Base-by-base conservation (phyloP, 2,113 vertebrate genomes). In the Agapornis roseicollis region DNA sequence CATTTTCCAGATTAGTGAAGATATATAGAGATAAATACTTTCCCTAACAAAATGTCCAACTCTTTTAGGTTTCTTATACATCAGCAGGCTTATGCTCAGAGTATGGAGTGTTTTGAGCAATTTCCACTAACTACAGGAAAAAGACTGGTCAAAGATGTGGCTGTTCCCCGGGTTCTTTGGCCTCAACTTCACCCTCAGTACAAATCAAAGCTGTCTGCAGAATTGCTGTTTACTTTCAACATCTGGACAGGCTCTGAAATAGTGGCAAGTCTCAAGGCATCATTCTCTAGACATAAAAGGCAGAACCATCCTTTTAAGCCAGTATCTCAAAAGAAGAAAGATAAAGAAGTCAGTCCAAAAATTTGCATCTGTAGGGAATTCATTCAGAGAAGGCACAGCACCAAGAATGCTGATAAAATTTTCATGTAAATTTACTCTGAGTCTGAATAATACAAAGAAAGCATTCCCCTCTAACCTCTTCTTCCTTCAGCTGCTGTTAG, bases 351-450 rank as follows among this genome's bases (percentile, higher is more conserved):
- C 50, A 74, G 88, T 94, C 65, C 33, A 91, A 88, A 95, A 82
- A 89, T 66, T 44, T 78, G 33, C 69, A 85, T 92, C 82, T 84
- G 8, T 65, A 4, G 47, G 82, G 88, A 95, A 84, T 85, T 92
- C 55, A 77, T 83, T 88, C 92, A 88, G 31, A 88, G 37, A 22
- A 76, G 68, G 53, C 81, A 69, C 63, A 82, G 65, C 81, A 82
- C 41, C 46, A 76, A 95, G 87, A 93, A 93, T 28, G 68, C 70
- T 91, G 95, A 91, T 93, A 94, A 93, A 94, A 90, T 95, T 92
- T 69, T 86, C 64, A 97, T 92, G 77, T 78, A 93, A 96, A 96
- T 96, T 88, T 76, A 82, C 60, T 80, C 20, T 39, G 46, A 47
- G 46, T 46, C 79, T 85, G 66, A 91, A 66, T 55, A 88, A 83